Base-by-base conservation (phyloP, 30 jellyfish, hydroid and myxozoan genomes). In the Hydractinia echinata region DNA sequence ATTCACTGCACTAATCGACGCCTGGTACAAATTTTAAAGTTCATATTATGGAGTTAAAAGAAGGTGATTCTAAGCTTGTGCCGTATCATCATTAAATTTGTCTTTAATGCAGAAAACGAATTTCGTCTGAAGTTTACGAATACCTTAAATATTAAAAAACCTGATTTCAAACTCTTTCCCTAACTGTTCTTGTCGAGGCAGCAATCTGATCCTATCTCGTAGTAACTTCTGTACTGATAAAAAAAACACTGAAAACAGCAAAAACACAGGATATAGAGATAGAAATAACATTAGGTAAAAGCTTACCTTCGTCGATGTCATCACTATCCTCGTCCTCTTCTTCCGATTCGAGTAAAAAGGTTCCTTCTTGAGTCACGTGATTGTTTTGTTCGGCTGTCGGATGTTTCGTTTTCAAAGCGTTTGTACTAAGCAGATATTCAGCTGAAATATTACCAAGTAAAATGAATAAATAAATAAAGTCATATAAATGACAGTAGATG, bases 341-440 rank as follows among this genome's bases (percentile, higher is more conserved):
- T 53, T 73, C 84, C 13, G 89, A 72, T 30, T 86, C 85, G 10
- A 66, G 19, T 39, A 18, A 52, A 62, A 77, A 21, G 49, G 76
- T 77, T 62, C 52, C 55, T 58, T 52, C 55, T 21, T 77, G 83
- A 13, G 72, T 72, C 69, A 71, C 88, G 16, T 6, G 66, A 4
- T 66, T 73, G 16, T 72, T 67, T 7, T 79, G 84, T 4, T 53
- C n/a, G n/a, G 77, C 30, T 18, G 61, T 30, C 5, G 85, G 88
- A 49, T 19, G 5, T 7, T 54, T 51, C 4, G 80, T 81, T 54
- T 64, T 64, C 74, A 64, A 6, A 44, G 74, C 74, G 39, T 82
- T 85, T 11, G 95, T 86, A 51, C 44, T 83, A 60, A 76, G 76
- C 20, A 86, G 72, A 68, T 86, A 86, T 54, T 86, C 95, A 66